Conservation (phyloP, 92 coral and sea anemone species). For the Anthopleura xanthogrammica region DNA sequence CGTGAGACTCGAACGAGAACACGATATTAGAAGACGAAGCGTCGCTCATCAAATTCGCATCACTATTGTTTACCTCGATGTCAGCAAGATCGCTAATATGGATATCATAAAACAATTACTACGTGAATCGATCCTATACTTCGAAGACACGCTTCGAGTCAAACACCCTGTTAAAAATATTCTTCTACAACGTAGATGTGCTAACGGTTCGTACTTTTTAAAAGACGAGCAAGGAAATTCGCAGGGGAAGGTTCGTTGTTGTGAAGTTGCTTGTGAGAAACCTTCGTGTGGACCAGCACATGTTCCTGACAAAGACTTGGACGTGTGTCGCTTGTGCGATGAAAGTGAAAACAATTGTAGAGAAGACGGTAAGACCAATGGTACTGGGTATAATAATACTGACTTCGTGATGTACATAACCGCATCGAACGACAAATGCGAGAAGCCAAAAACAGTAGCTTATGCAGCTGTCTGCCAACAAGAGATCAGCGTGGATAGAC, state of each 20-base stretch:
- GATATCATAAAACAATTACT: slow-evolving; percentile 49
- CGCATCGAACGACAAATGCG: slow-evolving; percentile 65
- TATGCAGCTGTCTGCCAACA: slow-evolving; percentile 90
- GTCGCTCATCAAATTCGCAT: slow-evolving; percentile 75
- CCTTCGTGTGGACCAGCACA: slow-evolving; percentile 69
- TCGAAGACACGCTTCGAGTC: slow-evolving; percentile 64
- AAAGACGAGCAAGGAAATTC: slow-evolving; percentile 51
- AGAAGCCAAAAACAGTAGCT: slow-evolving; percentile 61
- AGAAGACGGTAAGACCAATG: slow-evolving; percentile 37
- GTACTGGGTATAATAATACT: slow-evolving; percentile 61
- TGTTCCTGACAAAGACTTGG: slow-evolving; percentile 68
- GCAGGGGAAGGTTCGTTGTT: slow-evolving; percentile 63
- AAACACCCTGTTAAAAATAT: slow-evolving; percentile 67
- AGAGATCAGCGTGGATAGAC: slow-evolving; percentile 79
- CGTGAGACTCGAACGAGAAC: slow-evolving; percentile 55
- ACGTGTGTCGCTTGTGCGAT: slow-evolving; percentile 78
- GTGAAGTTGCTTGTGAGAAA: slow-evolving; percentile 65
- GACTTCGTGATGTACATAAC: slow-evolving; percentile 85
- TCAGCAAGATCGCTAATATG: slow-evolving; percentile 44
- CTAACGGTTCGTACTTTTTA: slow-evolving; percentile 46
- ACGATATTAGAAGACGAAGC: slow-evolving; percentile 55
- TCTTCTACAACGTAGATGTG: slow-evolving; percentile 77
- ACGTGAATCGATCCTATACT: slow-evolving; percentile 61
- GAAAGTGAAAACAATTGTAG: slow-evolving; percentile 51
- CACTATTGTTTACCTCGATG: slow-evolving; percentile 55